Conservation (phyloP, 2,888 invertebrate genomes). For the Cantharis nigra region DNA sequence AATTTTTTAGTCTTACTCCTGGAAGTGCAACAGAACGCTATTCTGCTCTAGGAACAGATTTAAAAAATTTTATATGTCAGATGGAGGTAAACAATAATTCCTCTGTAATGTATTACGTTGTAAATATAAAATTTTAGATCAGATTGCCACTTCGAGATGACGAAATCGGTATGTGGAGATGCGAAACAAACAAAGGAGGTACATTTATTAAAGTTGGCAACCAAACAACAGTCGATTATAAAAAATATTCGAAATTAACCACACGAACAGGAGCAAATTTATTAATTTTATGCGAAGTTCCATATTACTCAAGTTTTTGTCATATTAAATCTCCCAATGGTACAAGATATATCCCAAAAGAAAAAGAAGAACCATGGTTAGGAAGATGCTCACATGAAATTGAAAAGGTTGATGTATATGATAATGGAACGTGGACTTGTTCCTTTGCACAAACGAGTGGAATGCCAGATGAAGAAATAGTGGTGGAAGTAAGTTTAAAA, state of each 20-base stretch:
- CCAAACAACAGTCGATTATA: background rate
- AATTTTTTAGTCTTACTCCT: background rate
- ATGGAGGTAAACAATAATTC: background rate
- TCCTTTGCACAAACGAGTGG: slow-evolving; percentile 23
- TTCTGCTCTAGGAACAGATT: background rate
- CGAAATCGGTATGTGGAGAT: slow-evolving; percentile 31
- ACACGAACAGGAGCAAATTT: slow-evolving; percentile 6
- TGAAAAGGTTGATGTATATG: background rate
- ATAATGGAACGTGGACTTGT: slow-evolving; percentile 34
- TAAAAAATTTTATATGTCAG: background rate
- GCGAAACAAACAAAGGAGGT: slow-evolving; percentile 6
- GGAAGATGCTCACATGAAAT: slow-evolving; percentile 21
- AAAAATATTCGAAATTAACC: slow-evolving; percentile 5
- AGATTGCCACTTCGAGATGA: slow-evolving; percentile 16
- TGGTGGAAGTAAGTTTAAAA: slow-evolving; percentile 17
- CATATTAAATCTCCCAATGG: slow-evolving; percentile 29
- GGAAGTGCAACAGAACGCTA: background rate
- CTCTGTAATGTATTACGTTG: background rate
- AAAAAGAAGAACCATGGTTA: slow-evolving; percentile 2
- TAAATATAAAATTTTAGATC: slow-evolving; percentile 10
- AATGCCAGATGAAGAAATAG: slow-evolving; percentile 20
- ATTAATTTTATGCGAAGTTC: slow-evolving; percentile 25
- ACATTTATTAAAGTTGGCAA: slow-evolving; percentile 10
- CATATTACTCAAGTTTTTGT: slow-evolving; percentile 26
- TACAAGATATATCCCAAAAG: slow-evolving; percentile 18